Percentiles rank a stretch among this genome's conserved stretches.
Conservation (phyloP, 92 coral and sea anemone species). For the Porites lobata region DNA sequence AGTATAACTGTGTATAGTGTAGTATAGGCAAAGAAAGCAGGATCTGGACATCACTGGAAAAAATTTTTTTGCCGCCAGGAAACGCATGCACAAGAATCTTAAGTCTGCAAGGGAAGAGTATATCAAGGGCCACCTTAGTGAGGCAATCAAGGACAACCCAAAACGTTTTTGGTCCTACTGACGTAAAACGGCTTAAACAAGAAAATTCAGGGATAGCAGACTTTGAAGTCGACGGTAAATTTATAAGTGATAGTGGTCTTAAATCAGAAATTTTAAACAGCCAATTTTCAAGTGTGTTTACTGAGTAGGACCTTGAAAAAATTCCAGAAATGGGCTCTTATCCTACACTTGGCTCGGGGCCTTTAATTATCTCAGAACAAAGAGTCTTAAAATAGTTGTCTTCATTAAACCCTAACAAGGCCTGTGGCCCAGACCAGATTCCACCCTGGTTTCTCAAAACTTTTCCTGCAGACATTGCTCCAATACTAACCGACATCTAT, state of each 20-base stretch:
- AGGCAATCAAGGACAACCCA: too few species aligned
- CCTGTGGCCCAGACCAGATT: too few species aligned
- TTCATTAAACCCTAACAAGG: too few species aligned
- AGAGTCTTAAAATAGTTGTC: too few species aligned
- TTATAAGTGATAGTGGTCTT: too few species aligned
- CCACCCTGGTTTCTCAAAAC: too few species aligned
- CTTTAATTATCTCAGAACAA: too few species aligned
- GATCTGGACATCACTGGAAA: constrained; percentile 51
- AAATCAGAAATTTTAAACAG: constrained; percentile 46
- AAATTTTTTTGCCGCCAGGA: constrained; percentile 49
- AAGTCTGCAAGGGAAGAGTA: constrained; percentile 54
- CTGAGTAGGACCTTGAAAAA: background rate
- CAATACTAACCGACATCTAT: constrained; percentile 1
- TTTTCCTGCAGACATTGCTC: too few species aligned
- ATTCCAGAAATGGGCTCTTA: too few species aligned
- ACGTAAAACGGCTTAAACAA: constrained; percentile 7
- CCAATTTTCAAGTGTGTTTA: constrained; percentile 47
- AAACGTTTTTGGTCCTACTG: too few species aligned
- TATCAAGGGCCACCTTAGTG: background rate
- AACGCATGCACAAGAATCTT: constrained; percentile 49
- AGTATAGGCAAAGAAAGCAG: constrained; percentile 53
- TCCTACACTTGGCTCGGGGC: too few species aligned
- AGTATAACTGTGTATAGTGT: too few species aligned
- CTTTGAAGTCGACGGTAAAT: constrained; percentile 35
- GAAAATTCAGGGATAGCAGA: background rate